A percentile compares a stretch with the other conserved stretches of the same genome.
These are phyloP conservation scores for Idaea straminata DNA, from an alignment of 2,888 invertebrate species.

Conservation along the genomic window DNA sequence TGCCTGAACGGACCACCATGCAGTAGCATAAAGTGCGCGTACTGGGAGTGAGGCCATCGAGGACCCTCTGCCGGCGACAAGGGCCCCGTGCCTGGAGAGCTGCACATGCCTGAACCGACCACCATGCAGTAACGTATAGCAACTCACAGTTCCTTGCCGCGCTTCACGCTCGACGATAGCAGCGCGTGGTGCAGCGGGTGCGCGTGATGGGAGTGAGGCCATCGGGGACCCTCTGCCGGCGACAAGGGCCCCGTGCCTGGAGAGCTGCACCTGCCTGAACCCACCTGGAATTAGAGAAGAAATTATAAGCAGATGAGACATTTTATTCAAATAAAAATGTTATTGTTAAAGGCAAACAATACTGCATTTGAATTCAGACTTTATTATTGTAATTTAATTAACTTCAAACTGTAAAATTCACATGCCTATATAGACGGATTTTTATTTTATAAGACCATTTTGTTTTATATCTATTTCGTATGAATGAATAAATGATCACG, in stretches of 20 bases:
- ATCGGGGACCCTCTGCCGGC: conserved; percentile 71
- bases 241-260: conserved; percentile 74
- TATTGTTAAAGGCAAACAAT: no score
- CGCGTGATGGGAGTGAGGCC: conserved; percentile 70
- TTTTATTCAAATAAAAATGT: no score
- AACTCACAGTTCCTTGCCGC: conserved; percentile 77
- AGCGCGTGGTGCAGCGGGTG: conserved; percentile 75
- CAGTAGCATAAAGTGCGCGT: conserved; percentile 54
- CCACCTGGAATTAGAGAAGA: conserved; percentile 52
- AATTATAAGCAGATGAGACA: background rate
- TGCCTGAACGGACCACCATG: background rate
- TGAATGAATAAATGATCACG: no score
- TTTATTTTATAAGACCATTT: no score
- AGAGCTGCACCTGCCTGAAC: conserved; percentile 70
- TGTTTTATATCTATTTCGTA: no score
- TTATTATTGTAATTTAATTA: no score
- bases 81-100: conserved; percentile 72
- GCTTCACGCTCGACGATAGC: conserved; percentile 69
- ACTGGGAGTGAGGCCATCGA: conserved; percentile 70
- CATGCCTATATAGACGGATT: no score
- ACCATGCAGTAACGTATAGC: conserved; percentile 12
- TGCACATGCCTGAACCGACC: background rate
- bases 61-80: conserved; percentile 73
- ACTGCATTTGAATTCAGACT: no score
- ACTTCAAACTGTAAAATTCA: no score